Evolutionary conservation across 2,113 vertebrate species (phyloP).

Genomic region (Erythrolamprus reginae): DNA sequence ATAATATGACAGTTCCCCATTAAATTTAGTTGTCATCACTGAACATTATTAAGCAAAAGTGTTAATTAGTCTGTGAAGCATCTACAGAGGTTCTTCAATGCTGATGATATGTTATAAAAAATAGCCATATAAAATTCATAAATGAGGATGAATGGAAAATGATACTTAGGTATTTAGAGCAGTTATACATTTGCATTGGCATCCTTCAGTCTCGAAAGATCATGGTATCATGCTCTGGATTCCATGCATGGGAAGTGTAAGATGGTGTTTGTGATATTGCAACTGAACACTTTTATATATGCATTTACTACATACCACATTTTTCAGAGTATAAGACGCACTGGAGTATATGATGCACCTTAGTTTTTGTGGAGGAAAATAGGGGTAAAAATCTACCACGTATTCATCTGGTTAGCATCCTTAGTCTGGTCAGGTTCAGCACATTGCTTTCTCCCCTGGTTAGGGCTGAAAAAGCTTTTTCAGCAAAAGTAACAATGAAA

Average conservation of each 20-base stretch:
- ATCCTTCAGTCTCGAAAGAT: no score
- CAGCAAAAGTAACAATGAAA: no score
- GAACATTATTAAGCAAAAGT: slow-evolving; percentile 54
- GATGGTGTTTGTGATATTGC: not conserved
- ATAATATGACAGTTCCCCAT: slow-evolving; percentile 23
- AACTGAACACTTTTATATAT: not conserved
- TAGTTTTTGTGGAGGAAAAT: no score
- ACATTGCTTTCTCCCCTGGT: no score
- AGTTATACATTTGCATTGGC: no score
- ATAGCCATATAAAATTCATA: not conserved
- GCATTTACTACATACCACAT: not conserved
- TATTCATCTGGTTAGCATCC: no score
- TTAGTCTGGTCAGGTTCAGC: no score
- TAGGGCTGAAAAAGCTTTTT: no score
- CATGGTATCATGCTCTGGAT: no score
- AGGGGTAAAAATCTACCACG: no score
- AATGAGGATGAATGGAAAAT: not conserved
- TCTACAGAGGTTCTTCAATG: slow-evolving; percentile 16
- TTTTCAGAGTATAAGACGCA: no score
- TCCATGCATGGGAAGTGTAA: not conserved
- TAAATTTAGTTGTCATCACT: slow-evolving; percentile 57
- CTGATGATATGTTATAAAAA: slow-evolving; percentile 21
- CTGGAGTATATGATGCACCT: no score
- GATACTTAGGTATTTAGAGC: not conserved
- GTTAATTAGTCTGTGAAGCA: slow-evolving; percentile 31